These are phyloP conservation scores for Micromussa lordhowensis DNA, from an alignment of 92 coral and sea anemone species.

Conservation along the genomic window DNA sequence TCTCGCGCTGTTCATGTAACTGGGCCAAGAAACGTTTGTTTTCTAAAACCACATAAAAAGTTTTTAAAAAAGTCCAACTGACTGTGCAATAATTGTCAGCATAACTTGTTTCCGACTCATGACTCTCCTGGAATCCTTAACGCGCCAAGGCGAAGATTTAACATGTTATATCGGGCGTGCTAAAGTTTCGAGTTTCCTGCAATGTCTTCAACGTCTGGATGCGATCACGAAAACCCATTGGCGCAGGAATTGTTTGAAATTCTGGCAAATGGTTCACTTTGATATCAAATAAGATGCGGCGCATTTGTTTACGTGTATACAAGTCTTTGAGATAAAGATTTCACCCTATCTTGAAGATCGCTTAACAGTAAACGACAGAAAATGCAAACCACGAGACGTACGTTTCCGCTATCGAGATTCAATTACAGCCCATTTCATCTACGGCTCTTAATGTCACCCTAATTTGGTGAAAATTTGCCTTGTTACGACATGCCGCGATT, in stretches of 20 bases:
- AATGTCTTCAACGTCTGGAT: slow-evolving; percentile 28
- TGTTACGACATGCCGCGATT: slow-evolving; percentile 23
- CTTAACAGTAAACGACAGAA: slow-evolving; percentile 14
- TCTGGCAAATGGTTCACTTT: background rate
- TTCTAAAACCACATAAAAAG: background rate
- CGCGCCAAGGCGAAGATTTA: slow-evolving; percentile 27
- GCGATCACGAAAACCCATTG: slow-evolving; percentile 13
- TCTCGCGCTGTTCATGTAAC: background rate
- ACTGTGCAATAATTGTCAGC: slow-evolving; percentile 24
- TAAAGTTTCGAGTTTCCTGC: slow-evolving; percentile 36
- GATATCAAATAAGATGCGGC: background rate
- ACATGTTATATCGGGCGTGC: background rate
- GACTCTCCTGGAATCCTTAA: slow-evolving; percentile 11
- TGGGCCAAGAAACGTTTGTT: background rate
- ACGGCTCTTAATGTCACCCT: slow-evolving; percentile 5
- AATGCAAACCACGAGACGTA: slow-evolving; percentile 13
- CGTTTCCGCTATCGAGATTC: slow-evolving; percentile 43
- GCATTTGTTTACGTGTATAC: background rate
- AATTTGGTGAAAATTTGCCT: slow-evolving; percentile 31
- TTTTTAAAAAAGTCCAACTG: background rate
- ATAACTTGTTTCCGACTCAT: background rate
- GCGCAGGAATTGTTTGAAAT: background rate
- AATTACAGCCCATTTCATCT: slow-evolving; percentile 29
- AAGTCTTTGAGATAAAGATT: background rate
- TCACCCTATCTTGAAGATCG: slow-evolving; percentile 37